Evolutionary conservation across 2,797 vertebrate species (phyloP).

Genomic region (Cyprinella venusta): DNA sequence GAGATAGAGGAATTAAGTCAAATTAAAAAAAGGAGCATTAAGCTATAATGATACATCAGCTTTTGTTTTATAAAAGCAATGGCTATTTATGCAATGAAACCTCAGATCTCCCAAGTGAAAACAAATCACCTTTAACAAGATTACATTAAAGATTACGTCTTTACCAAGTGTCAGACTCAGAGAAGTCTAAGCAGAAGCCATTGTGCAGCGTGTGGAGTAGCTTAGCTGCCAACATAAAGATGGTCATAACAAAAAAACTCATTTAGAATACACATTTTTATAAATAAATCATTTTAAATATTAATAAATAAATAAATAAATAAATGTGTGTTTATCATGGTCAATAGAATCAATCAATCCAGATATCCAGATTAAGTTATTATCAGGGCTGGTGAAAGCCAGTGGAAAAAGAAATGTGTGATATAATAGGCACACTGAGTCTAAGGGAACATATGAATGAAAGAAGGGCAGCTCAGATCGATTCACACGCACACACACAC

Average conservation of each 20-base stretch:
- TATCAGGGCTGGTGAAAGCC: conserved; percentile 1
- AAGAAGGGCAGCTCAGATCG: conserved; percentile 29
- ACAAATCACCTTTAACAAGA: conserved; percentile 7
- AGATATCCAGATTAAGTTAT: conserved; percentile 24
- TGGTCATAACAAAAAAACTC: background rate
- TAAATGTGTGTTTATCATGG: background rate
- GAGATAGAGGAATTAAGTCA: background rate
- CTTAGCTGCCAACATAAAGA: background rate
- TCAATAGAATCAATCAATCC: background rate
- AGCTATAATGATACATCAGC: background rate
- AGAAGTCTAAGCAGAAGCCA: background rate
- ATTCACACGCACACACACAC: background rate
- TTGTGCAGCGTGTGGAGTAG: background rate
- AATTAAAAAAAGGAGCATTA: background rate
- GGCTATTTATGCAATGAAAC: background rate
- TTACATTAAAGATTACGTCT: conserved; percentile 15
- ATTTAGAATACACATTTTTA: background rate
- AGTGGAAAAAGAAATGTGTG: conserved; percentile 23
- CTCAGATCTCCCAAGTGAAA: conserved; percentile 3
- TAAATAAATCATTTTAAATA: background rate
- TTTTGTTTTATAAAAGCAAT: background rate
- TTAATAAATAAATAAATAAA: background rate
- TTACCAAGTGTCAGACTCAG: background rate
- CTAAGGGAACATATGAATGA: conserved; percentile 26
- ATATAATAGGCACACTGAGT: conserved; percentile 3